Evolutionary conservation across 1,140 invertebrate genomes (phyloP), one percentile per base, ranked within the genome.

Genomic region (Cepaea nemoralis): DNA sequence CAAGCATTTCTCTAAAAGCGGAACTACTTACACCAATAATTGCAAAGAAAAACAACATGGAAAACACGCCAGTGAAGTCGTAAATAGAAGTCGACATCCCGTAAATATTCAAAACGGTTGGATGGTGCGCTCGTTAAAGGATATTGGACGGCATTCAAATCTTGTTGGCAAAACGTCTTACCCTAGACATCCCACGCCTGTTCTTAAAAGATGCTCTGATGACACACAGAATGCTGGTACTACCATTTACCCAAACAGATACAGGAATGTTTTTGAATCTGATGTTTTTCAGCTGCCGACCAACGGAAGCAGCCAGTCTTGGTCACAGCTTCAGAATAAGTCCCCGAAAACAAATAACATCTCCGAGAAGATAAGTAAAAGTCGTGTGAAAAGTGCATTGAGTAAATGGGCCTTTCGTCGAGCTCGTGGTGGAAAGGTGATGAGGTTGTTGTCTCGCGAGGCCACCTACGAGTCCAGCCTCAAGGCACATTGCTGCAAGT

Each of bases 221-320:
- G 33, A 63, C n/a, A 63, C n/a, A 31, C 59, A 63, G 33, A 27
- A 6, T 31, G 6, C 10, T 31, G 59, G 27, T 27, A 63, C 5
- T 31, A 27, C 27, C n/a, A 19, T 63, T 48, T 74, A 40, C 0
- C 42, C 71, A n/a, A 48, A 27, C 27, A 74, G 35, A 35, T 74
- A 45, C 42, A 74, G 71, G 27, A 74, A 74, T 45, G 37, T 74
- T 2, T 74, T 74, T 33, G 42, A 74, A 33, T 74, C 71, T 1
- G 71, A 74, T 48, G 71, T 74, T 2, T 74, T 45, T 63, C 59
- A 31, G 27, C 5, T 63, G n/a, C 33, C 59, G 10, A 63, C 59
- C 27, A 63, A 19, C 27, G 59, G 27, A 6, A 31, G 59, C 59
- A 63, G 59, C 33, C 2, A 63, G 27, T 27, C 33, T 63, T 63